Percentiles rank a stretch among this genome's conserved stretches.
Evolutionary conservation across 2,888 invertebrate genomes (phyloP).

Genomic region (Phalangium opilio): DNA sequence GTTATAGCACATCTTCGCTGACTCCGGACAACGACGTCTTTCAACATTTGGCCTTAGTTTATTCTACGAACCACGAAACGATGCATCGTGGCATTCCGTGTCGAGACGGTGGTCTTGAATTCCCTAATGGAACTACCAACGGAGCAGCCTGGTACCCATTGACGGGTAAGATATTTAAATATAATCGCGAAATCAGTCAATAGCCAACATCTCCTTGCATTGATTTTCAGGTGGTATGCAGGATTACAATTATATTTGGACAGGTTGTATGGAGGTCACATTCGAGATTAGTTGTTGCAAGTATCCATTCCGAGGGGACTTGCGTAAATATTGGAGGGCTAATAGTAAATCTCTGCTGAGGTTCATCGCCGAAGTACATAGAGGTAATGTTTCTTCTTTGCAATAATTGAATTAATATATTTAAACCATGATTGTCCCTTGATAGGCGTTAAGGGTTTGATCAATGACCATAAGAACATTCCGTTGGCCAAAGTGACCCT

Average conservation of each 20-base stretch:
- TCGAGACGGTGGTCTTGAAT: conserved; percentile 48
- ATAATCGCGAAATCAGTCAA: neutral
- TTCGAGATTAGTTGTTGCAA: conserved; percentile 89
- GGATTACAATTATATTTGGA: conserved; percentile 86
- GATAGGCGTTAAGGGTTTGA: conserved; percentile 63
- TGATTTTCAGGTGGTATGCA: conserved; percentile 58
- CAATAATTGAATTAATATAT: neutral
- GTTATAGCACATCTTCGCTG: conserved; percentile 41
- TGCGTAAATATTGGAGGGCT: conserved; percentile 72
- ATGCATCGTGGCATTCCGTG: conserved; percentile 67
- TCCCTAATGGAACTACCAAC: conserved; percentile 80
- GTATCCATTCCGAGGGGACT: conserved; percentile 62
- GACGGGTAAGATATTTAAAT: conserved; percentile 41
- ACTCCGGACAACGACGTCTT: conserved; percentile 88
- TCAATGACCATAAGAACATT: conserved; percentile 55
- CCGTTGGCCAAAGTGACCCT: conserved; percentile 63
- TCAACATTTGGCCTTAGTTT: conserved; percentile 63
- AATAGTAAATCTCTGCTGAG: conserved; percentile 70
- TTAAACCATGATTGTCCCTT: neutral
- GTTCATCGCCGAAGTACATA: conserved; percentile 68
- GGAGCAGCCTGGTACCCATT: conserved; percentile 87
- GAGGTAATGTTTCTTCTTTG: conserved; percentile 33
- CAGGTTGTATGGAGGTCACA: conserved; percentile 89
- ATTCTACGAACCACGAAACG: conserved; percentile 71
- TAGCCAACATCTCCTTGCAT: neutral